Evolutionary conservation across 2,888 invertebrate species (phyloP).

Genomic region (Abscondita cerata): DNA sequence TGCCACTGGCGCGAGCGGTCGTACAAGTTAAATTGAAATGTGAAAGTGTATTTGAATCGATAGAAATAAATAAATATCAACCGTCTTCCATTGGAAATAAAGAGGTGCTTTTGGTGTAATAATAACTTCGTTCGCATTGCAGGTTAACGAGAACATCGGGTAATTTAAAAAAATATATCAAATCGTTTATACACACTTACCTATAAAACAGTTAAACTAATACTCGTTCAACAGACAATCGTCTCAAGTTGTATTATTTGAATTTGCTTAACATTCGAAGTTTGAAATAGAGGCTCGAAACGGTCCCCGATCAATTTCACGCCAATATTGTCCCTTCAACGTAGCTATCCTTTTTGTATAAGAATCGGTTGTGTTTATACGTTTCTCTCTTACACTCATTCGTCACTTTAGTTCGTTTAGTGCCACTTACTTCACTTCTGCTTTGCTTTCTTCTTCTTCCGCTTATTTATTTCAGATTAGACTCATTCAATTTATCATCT

Average conservation of each 20-base stretch:
- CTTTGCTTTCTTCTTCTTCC: constrained; percentile 56
- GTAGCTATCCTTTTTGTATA: constrained; percentile 33
- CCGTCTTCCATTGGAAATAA: too few species aligned
- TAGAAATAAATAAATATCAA: too few species aligned
- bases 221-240: constrained; percentile 35
- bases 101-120: too few species aligned
- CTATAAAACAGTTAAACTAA: constrained; percentile 21
- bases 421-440: constrained; percentile 57
- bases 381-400: constrained; percentile 48
- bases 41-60: too few species aligned
- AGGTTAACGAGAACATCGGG: too few species aligned
- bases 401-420: constrained; percentile 58
- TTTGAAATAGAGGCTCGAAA: constrained; percentile 47
- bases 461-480: constrained; percentile 60
- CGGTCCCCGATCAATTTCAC: constrained; percentile 58
- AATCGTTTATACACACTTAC: background rate
- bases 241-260: constrained; percentile 45
- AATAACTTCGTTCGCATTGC: too few species aligned
- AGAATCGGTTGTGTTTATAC: constrained; percentile 33
- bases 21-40: too few species aligned
- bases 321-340: constrained; percentile 57
- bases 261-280: constrained; percentile 56
- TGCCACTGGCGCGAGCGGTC: too few species aligned
- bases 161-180: constrained; percentile 7
- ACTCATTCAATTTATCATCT: constrained; percentile 60